A percentile compares a stretch with the other conserved stretches of the same genome.
Conservation (phyloP, 1,140 invertebrate species). For the Medauroidea extradentata region DNA sequence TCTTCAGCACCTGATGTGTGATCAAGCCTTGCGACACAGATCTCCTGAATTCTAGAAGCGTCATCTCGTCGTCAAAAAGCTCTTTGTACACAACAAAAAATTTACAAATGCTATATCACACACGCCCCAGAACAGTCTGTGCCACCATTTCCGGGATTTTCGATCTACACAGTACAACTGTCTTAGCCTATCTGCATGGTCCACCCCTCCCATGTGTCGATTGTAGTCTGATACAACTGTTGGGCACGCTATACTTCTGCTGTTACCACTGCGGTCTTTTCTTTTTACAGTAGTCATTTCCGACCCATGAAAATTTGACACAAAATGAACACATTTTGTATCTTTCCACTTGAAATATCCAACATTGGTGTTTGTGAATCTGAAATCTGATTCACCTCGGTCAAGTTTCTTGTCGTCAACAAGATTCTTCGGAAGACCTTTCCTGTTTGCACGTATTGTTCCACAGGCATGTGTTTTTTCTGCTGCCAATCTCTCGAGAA, state of each 20-base stretch:
- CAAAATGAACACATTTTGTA: conserved; percentile 28
- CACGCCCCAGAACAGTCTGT: conserved; percentile 35
- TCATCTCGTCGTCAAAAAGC: conserved; percentile 5
- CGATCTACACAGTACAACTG: conserved; percentile 33
- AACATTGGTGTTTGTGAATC: conserved; percentile 25
- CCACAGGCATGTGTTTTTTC: conserved; percentile 12
- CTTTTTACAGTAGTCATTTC: conserved; percentile 16
- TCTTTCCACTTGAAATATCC: conserved; percentile 40
- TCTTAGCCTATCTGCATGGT: conserved; percentile 39
- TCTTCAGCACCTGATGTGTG: conserved; percentile 1
- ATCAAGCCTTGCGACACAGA: conserved; percentile 10
- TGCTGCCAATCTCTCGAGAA: conserved; percentile 12
- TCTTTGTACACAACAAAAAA: conserved; percentile 28
- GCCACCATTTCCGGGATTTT: conserved; percentile 40
- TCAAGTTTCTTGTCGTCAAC: conserved; percentile 19
- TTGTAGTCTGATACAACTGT: conserved; percentile 37
- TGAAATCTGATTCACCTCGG: conserved; percentile 23
- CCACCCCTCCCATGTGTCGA: conserved; percentile 38
- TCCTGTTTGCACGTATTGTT: conserved; percentile 16
- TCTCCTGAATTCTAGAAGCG: conserved; percentile 4
- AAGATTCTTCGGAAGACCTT: conserved; percentile 19
- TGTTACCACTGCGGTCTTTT: conserved; percentile 24
- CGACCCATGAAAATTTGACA: conserved; percentile 30
- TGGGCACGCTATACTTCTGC: conserved; percentile 23
- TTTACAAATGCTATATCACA: conserved; percentile 31